Conservation (phyloP, 2,113 vertebrate genomes). For the Sceloporus undulatus region DNA sequence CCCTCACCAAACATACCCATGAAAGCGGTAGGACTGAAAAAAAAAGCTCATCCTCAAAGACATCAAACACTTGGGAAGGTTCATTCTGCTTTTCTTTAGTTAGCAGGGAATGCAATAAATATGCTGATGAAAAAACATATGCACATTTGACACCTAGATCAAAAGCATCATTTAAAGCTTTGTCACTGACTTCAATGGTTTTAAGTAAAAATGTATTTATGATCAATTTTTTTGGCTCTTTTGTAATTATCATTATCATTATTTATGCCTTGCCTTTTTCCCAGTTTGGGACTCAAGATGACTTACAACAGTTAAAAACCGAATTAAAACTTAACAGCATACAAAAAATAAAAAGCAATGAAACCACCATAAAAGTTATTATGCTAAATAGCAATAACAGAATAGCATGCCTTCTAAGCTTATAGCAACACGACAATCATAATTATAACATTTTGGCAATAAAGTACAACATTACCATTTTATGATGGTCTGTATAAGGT, state of each 20-base stretch:
- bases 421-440: not conserved
- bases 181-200: slow-evolving; percentile 7
- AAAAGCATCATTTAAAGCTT: not conserved
- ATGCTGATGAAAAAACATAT: not conserved
- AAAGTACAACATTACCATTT: not conserved
- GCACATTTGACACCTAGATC: not conserved
- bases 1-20: no score
- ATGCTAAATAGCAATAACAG: not conserved
- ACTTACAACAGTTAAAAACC: no score
- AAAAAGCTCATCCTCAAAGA: no score
- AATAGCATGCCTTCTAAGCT: not conserved
- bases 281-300: no score
- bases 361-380: not conserved
- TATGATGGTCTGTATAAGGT: not conserved
- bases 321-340: no score
- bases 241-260: no score
- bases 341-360: no score
- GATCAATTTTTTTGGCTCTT: no score
- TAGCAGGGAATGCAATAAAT: slow-evolving; percentile 2
- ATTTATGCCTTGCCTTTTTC: no score
- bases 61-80: no score
- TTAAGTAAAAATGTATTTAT: no score
- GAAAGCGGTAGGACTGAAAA: no score
- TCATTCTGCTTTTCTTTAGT: not conserved
- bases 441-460: not conserved